Percentiles rank a stretch among this genome's conserved stretches.
Conservation (phyloP, 2,888 invertebrate genomes). For the Drosophila atripex region DNA sequence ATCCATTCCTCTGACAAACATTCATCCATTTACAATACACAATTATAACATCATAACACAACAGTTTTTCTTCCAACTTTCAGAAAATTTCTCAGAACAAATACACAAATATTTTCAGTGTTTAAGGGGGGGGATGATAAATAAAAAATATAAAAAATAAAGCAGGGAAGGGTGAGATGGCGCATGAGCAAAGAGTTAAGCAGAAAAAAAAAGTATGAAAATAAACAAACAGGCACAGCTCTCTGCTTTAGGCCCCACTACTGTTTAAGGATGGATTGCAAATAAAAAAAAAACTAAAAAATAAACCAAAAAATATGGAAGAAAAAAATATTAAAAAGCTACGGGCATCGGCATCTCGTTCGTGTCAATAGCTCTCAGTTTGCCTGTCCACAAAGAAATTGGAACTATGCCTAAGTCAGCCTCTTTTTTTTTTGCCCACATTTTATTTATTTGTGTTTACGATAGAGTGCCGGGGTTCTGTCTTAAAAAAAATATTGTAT, state of each 20-base stretch:
- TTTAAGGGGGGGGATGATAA: neutral
- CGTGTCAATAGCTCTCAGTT: slow-evolving; percentile 60
- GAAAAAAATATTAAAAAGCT: slow-evolving; percentile 32
- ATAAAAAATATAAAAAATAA: neutral
- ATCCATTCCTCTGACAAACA: too few species aligned
- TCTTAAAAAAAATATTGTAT: slow-evolving; percentile 20
- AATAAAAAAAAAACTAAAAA: slow-evolving; percentile 21
- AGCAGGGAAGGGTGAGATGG: slow-evolving; percentile 14
- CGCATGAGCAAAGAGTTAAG: slow-evolving; percentile 59
- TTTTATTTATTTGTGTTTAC: slow-evolving; percentile 35
- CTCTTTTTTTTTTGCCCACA: slow-evolving; percentile 19
- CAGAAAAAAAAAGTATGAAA: slow-evolving; percentile 56
- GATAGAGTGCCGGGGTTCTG: slow-evolving; percentile 4
- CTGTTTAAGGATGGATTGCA: slow-evolving; percentile 43
- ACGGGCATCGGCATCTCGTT: slow-evolving; percentile 41
- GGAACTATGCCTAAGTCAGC: slow-evolving; percentile 52
- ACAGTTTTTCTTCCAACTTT: too few species aligned
- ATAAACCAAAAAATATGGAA: neutral
- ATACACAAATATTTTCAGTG: neutral
- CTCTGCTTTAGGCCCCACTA: slow-evolving; percentile 26
- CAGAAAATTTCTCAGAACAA: too few species aligned
- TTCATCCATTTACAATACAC: too few species aligned
- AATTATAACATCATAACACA: too few species aligned
- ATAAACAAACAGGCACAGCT: slow-evolving; percentile 68
- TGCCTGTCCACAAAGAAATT: slow-evolving; percentile 56